These are phyloP conservation scores for Brachionus manjavacas DNA, from an alignment of 1,140 invertebrate genomes.

Conservation along the genomic window DNA sequence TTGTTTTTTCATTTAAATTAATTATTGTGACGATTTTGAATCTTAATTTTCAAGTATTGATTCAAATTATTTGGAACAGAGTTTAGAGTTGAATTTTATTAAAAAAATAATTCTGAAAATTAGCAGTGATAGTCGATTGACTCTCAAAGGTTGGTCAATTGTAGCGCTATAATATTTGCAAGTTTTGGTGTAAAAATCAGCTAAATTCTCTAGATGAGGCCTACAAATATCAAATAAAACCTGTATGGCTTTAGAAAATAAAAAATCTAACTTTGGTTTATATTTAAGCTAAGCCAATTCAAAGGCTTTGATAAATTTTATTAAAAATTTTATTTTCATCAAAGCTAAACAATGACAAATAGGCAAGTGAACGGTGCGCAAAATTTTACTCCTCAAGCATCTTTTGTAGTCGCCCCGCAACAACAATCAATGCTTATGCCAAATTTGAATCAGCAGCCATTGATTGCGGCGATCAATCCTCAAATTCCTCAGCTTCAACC, in stretches of 20 bases:
- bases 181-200: not conserved
- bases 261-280: not conserved
- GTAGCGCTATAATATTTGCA: not conserved
- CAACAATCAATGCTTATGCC: not conserved
- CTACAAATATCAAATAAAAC: not conserved
- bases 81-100: no score
- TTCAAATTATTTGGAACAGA: not conserved
- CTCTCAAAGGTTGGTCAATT: not conserved
- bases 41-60: not conserved
- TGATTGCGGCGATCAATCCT: not conserved
- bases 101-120: no score
- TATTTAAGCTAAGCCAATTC: not conserved
- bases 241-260: not conserved
- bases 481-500: not conserved
- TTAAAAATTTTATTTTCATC: not conserved
- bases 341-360: slow-evolving; percentile 4
- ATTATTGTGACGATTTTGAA: not conserved
- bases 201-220: not conserved
- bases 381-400: slow-evolving; percentile 16
- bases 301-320: not conserved
- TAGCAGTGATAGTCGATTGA: not conserved
- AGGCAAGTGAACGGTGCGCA: not conserved
- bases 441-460: not conserved
- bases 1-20: not conserved
- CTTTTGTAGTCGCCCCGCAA: not conserved